Percentiles rank a stretch among this genome's conserved stretches.
These are phyloP conservation scores for Lasioglossum villosulum DNA, from an alignment of 2,888 invertebrate species.

Conservation along the genomic window DNA sequence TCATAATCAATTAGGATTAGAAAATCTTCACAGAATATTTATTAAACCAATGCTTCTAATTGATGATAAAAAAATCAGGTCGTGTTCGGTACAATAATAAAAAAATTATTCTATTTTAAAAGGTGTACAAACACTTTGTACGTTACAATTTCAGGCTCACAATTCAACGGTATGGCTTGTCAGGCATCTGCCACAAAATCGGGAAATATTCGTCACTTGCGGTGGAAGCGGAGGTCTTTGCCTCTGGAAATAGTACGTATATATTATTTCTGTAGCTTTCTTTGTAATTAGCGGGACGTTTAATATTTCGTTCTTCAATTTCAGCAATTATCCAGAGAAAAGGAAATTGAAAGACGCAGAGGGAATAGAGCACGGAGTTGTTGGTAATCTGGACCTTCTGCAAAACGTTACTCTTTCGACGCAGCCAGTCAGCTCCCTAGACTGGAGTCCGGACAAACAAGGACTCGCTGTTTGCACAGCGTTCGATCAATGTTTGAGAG, in stretches of 20 bases:
- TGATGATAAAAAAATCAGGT: no score
- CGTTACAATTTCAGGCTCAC: slow-evolving; percentile 83
- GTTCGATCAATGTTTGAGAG: slow-evolving; percentile 95
- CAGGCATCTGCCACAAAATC: slow-evolving; percentile 96
- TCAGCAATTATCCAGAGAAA: slow-evolving; percentile 92
- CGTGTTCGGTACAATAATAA: no score
- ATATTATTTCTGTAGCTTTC: not conserved
- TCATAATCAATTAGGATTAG: no score
- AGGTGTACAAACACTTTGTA: no score
- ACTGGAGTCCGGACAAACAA: slow-evolving; percentile 96
- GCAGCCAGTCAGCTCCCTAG: slow-evolving; percentile 95
- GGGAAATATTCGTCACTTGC: slow-evolving; percentile 95
- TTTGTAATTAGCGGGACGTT: not conserved
- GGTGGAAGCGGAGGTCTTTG: slow-evolving; percentile 96
- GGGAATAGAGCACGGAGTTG: slow-evolving; percentile 90
- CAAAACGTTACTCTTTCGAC: slow-evolving; percentile 93
- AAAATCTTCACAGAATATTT: no score
- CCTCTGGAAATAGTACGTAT: slow-evolving; percentile 97
- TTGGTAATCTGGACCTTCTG: slow-evolving; percentile 90
- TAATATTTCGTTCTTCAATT: not conserved
- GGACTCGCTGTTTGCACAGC: slow-evolving; percentile 95
- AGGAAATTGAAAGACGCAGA: slow-evolving; percentile 90
- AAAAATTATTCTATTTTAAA: no score
- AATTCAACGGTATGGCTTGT: slow-evolving; percentile 95
- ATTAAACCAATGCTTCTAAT: no score